A percentile compares a stretch with the other conserved stretches of the same genome.
These are phyloP conservation scores for Mastomys natalensis DNA, from an alignment of 2,113 vertebrate species.

Conservation along the genomic window DNA sequence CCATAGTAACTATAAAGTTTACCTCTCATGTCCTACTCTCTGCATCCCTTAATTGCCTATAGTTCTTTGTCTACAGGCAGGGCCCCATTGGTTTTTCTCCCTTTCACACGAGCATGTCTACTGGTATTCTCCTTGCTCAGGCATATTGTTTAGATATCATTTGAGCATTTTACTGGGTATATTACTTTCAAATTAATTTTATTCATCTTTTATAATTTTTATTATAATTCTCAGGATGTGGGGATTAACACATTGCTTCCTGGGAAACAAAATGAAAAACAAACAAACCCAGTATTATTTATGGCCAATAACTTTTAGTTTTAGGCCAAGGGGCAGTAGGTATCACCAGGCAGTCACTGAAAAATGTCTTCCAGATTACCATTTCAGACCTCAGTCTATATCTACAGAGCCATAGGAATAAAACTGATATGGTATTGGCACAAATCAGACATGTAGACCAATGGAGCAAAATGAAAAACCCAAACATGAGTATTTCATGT, in stretches of 20 bases:
- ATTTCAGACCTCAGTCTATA: not conserved
- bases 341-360: not conserved
- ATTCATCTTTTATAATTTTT: conserved; percentile 10
- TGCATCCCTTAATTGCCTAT: not conserved
- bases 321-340: not conserved
- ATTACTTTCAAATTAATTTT: not conserved
- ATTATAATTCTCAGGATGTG: not conserved
- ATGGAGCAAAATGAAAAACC: not conserved
- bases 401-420: not conserved
- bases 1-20: conserved; percentile 2
- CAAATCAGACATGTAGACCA: not conserved
- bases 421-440: not conserved
- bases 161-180: not conserved
- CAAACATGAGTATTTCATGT: not conserved
- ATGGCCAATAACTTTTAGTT: not conserved
- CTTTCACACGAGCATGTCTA: not conserved
- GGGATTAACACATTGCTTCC: not conserved
- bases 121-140: not conserved
- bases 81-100: not conserved
- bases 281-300: not conserved
- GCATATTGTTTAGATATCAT: not conserved
- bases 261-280: not conserved
- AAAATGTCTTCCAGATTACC: not conserved
- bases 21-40: not conserved
- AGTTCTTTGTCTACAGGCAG: not conserved